These are phyloP conservation scores for Limnephilus lunatus DNA, from an alignment of 2,888 invertebrate genomes.

Conservation along the genomic window DNA sequence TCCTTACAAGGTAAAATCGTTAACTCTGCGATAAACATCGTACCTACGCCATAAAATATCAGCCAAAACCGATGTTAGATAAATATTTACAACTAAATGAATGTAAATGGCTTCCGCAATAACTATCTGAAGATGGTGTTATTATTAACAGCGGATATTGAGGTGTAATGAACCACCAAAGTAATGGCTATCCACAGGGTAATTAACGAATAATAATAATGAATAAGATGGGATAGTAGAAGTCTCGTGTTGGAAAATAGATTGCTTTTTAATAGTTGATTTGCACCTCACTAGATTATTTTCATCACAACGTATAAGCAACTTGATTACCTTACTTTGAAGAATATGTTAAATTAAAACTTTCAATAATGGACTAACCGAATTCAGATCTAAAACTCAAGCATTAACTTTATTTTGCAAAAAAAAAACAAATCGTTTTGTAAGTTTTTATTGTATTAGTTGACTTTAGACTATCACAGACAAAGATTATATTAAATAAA, in stretches of 20 bases:
- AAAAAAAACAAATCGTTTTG: background rate
- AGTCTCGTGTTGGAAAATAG: background rate
- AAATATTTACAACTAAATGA: conserved; percentile 15
- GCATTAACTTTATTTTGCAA: background rate
- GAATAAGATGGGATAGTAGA: background rate
- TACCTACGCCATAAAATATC: background rate
- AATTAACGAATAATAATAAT: background rate
- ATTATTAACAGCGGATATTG: background rate
- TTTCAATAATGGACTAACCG: background rate
- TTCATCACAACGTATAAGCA: background rate
- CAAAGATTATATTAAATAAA: background rate
- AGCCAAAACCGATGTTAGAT: background rate
- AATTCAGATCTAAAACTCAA: background rate
- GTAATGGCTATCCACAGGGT: background rate
- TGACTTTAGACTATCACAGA: background rate
- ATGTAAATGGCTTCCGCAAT: background rate
- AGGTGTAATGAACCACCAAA: background rate
- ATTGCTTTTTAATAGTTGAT: background rate
- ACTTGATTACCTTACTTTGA: background rate
- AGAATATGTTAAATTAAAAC: background rate
- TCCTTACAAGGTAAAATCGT: background rate
- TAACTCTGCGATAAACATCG: background rate
- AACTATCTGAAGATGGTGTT: background rate
- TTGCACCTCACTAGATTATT: background rate
- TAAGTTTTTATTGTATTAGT: background rate